phyloP scores from a whole-genome alignment of 2,797 vertebrate genomes.

The Kryptopterus vitreolus region DNA sequence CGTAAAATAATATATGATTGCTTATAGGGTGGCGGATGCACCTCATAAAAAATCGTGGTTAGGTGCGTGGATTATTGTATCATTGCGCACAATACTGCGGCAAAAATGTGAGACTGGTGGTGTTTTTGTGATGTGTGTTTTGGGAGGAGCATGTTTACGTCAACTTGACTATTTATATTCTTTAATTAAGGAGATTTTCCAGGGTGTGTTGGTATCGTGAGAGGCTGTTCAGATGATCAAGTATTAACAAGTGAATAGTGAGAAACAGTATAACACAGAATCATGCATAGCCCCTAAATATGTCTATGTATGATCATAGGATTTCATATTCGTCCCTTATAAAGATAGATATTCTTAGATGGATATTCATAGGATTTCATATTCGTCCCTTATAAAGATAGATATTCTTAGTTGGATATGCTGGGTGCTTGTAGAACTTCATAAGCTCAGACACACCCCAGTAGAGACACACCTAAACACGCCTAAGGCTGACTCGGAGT shows the following conservation, averaged over 20 bases:
- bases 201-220: no score
- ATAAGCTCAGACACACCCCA: no score
- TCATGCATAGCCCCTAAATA: background rate
- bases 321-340: no score
- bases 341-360: no score
- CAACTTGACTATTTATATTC: background rate
- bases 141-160: background rate
- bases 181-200: background rate
- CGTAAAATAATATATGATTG: background rate
- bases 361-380: no score
- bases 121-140: background rate
- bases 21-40: constrained; percentile 13
- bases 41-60: background rate
- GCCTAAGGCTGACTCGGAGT: no score
- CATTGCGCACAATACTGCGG: constrained; percentile 50
- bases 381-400: no score
- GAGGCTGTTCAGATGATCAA: background rate
- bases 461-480: no score
- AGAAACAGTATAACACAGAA: background rate
- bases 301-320: no score
- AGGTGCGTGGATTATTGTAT: constrained; percentile 22
- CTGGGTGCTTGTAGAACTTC: no score
- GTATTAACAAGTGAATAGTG: background rate
- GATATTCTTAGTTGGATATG: no score
- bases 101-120: background rate